A percentile compares a stretch with the other conserved stretches of the same genome.
Conservation (phyloP, 2,113 vertebrate species). For the Gallinago undulata region DNA sequence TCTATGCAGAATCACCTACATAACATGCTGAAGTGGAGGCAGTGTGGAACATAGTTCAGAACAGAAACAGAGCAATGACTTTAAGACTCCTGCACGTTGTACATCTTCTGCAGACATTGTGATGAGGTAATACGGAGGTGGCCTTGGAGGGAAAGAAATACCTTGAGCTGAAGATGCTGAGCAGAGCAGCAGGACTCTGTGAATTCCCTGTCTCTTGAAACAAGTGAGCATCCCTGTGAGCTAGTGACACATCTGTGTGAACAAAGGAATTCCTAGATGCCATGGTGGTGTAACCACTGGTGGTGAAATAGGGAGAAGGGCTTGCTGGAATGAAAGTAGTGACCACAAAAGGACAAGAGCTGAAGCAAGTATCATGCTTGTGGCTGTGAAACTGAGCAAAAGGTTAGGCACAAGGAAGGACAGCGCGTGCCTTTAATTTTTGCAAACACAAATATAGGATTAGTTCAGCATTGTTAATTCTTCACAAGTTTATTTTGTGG, state of each 20-base stretch:
- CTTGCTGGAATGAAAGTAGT: neutral
- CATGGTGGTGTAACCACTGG: neutral
- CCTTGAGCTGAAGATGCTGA: neutral
- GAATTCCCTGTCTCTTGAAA: neutral
- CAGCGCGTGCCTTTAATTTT: neutral
- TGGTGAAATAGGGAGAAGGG: neutral
- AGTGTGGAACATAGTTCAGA: neutral
- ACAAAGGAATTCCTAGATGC: neutral
- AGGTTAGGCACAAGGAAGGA: neutral
- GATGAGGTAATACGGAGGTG: neutral
- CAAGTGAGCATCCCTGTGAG: neutral
- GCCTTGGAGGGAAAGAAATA: neutral
- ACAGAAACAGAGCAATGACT: neutral
- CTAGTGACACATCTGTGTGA: rapidly evolving
- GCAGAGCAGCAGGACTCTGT: neutral
- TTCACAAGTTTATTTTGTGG: neutral
- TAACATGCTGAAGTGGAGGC: neutral
- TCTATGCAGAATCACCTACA: neutral
- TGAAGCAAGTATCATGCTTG: neutral
- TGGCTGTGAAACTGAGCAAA: neutral
- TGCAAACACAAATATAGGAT: neutral
- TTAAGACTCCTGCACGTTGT: neutral
- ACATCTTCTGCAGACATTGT: neutral
- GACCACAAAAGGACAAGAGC: neutral
- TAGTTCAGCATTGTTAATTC: neutral